Evolutionary conservation across 2,888 invertebrate species (phyloP), one percentile per base, ranked within the genome.

Genomic region (Drosophila peninsularis): DNA sequence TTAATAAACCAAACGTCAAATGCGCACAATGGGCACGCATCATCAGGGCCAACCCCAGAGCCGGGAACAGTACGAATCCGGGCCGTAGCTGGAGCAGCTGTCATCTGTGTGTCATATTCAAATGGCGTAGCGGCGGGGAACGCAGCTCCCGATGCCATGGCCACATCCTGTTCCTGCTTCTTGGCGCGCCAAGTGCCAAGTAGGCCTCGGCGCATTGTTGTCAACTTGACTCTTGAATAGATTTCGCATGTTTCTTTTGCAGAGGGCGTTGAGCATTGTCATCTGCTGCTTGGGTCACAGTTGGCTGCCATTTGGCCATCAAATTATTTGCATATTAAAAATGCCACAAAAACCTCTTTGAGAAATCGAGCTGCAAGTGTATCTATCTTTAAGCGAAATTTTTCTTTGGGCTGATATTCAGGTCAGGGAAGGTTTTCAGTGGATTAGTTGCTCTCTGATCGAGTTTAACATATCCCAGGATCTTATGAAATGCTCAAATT

Each of bases 1-100:
- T 91, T 91, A 91, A 91, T 90, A 91, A 91, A 91, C 89, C 90
- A 90, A 91, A 91, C 90, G 90, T 91, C 90, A 91, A 91, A 88
- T 82, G 91, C 44, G 81, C 80, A 90, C 90, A 91, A 90, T 90
- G 80, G 75, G 63, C 76, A 80, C 71, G 75, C 81, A 81, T 77
- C 81, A 79, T 45, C 66, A 63, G 56, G 54, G 62, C 47, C 71
- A 71, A 55, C 74, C 70, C 60, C 45, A 39, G 47, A 66, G 52
- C 62, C 44, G 39, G 52, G 65, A 71, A 64, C 68, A 61, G 24
- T 47, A 13, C 30, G 42, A 42, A 21, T 54, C 45, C 50, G 50
- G 50, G 42, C 21, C 30, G 62, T 44, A 53, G 64, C 69, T 71
- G 82, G 76, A 90, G 82, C 90, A 91, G 91, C 91, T 91, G 90